Evolutionary conservation across 2,888 invertebrate genomes (phyloP), one percentile per base, ranked within the genome.

Genomic region (Corythucha ciliata): DNA sequence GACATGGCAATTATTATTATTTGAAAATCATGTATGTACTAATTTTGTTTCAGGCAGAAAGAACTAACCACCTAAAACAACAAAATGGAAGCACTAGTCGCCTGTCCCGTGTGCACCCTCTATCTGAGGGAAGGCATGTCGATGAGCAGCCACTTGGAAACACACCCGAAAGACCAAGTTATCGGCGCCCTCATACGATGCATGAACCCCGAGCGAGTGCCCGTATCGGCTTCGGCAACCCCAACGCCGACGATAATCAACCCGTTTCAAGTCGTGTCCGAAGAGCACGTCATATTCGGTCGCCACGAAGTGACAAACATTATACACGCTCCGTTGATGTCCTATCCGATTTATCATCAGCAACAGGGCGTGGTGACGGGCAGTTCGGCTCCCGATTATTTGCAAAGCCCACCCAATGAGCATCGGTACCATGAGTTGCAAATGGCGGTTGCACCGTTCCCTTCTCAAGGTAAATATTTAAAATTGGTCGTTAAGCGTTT

Each of bases 81-180:
- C 25, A 52, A 49, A 39, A 56, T 56, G 56, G 56, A 56, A 24
- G 69, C 69, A 41, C 26, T 55, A 54, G 66, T 69, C 51, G 69
- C 73, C 67, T 89, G 88, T 68, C 88, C 88, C 48, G 87, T 88
- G 59, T 89, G 88, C 70, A 88, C 87, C 32, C 72, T 88, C 57
- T 88, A 79, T 68, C 73, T 89, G 60, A 78, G 86, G 61, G 83
- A 83, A 70, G 88, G 87, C 52, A 88, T 88, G 72, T 78, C 81
- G 54, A 71, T 88, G 61, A 83, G 84, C 66, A 78, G 78, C 58
- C 88, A 88, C 67, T 73, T 89, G 67, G 81, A 84, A 65, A 87
- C 86, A 22, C 88, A 88, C 72, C 87, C 88, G 34, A 88, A 88
- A 68, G 87, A 87, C 62, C 86, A 86, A 70, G 86, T 89, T 45